phyloP scores from a whole-genome alignment of 2,113 vertebrate genomes.

The Notarius quadriscutis region DNA sequence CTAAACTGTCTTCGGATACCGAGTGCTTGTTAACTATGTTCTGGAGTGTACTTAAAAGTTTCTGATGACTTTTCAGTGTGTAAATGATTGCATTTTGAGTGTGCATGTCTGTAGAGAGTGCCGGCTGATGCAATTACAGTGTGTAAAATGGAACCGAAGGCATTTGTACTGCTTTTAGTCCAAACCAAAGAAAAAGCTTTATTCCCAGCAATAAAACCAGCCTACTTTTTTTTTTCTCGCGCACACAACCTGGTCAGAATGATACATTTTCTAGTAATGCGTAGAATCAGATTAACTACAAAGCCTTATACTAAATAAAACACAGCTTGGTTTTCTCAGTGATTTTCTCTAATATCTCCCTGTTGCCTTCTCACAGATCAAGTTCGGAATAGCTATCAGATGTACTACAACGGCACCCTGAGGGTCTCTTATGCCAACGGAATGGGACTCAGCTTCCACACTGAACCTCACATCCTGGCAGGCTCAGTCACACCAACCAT shows the following conservation, averaged over 20 bases:
- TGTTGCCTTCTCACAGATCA: slow-evolving; percentile 73
- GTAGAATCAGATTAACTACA: slow-evolving; percentile 32
- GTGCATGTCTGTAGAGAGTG: slow-evolving; percentile 48
- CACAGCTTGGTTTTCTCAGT: not conserved
- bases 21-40: slow-evolving; percentile 33
- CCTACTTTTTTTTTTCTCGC: slow-evolving; percentile 1
- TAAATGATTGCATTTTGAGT: slow-evolving; percentile 47
- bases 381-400: slow-evolving; percentile 88
- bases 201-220: slow-evolving; percentile 37
- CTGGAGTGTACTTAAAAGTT: slow-evolving; percentile 44
- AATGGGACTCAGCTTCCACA: slow-evolving; percentile 89
- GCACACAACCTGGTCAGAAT: slow-evolving; percentile 26
- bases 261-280: slow-evolving; percentile 30
- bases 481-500: slow-evolving; percentile 87
- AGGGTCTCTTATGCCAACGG: slow-evolving; percentile 88
- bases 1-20: slow-evolving; percentile 24
- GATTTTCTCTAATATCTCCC: not conserved
- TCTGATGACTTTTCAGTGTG: slow-evolving; percentile 40
- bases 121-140: slow-evolving; percentile 50
- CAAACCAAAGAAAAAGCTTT: slow-evolving; percentile 32
- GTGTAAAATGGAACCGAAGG: slow-evolving; percentile 51
- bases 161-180: slow-evolving; percentile 49
- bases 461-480: slow-evolving; percentile 85
- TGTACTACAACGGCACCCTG: slow-evolving; percentile 87
- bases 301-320: slow-evolving; percentile 31